Percentiles rank a stretch among this genome's conserved stretches.
phyloP scores from a whole-genome alignment of 1,140 invertebrate genomes.

The Caenorhabditis remanei region DNA sequence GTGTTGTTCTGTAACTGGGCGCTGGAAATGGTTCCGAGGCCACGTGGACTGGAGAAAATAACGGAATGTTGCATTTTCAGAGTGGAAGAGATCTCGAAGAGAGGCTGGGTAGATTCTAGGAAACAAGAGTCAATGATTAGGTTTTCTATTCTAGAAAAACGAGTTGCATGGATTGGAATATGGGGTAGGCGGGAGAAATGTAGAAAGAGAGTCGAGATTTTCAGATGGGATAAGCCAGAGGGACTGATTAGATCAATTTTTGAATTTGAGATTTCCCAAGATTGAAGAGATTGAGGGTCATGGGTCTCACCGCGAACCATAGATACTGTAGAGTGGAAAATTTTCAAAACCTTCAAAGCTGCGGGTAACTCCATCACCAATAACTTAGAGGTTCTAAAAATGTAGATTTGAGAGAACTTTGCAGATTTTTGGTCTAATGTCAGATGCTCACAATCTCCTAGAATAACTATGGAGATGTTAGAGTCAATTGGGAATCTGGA shows the following conservation, averaged over 20 bases:
- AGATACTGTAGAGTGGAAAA: constrained; percentile 38
- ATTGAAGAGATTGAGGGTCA: not conserved
- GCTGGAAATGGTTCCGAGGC: constrained; percentile 1
- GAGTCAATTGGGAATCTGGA: constrained; percentile 9
- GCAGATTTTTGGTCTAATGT: not conserved
- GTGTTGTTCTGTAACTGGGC: constrained; percentile 42
- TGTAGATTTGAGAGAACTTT: not conserved
- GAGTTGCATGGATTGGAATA: not conserved
- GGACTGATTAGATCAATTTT: not conserved
- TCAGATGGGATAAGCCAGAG: not conserved
- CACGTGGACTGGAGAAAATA: constrained; percentile 21
- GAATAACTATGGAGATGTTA: constrained; percentile 8
- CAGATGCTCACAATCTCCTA: constrained; percentile 17
- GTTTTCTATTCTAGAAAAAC: constrained; percentile 14
- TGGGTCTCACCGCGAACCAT: not conserved
- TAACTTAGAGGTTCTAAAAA: constrained; percentile 25
- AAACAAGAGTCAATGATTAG: constrained; percentile 8
- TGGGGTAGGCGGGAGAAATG: not conserved
- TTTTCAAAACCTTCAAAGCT: constrained; percentile 14
- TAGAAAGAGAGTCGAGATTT: not conserved
- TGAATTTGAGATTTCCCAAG: constrained; percentile 28
- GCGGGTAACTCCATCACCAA: not conserved
- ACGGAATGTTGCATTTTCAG: constrained; percentile 2
- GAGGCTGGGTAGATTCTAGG: constrained; percentile 3
- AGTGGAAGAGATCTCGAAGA: constrained; percentile 11